Percentiles rank a stretch among this genome's conserved stretches.
Conservation (phyloP, 2,113 vertebrate genomes). For the Pipra filicauda region DNA sequence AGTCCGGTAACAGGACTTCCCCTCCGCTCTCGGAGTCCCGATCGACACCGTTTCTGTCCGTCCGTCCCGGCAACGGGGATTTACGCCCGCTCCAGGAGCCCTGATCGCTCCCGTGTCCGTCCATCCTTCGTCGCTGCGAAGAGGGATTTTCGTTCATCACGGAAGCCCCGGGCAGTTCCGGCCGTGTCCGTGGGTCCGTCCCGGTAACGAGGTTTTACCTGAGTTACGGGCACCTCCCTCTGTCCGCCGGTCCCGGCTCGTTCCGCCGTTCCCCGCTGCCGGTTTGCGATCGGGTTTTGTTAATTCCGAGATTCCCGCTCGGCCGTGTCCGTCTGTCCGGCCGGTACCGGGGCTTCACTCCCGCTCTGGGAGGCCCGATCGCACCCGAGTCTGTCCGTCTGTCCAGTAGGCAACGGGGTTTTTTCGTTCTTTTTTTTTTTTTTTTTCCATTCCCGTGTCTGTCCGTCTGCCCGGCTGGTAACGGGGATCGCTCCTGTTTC, state of each 20-base stretch:
- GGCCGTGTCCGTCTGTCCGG: background rate
- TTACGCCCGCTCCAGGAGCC: background rate
- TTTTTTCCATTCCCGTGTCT: background rate
- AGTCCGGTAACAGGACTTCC: background rate
- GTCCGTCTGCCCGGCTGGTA: background rate
- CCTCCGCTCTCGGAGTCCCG: background rate
- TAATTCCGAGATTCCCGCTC: background rate
- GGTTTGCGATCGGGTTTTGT: background rate
- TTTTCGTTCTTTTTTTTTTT: background rate
- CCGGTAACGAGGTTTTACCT: background rate
- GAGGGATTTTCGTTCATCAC: background rate
- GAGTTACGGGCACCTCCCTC: background rate
- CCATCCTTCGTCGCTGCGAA: background rate
- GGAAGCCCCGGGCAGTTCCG: background rate
- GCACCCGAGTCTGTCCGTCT: background rate
- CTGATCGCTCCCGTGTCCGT: background rate
- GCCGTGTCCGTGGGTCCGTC: background rate
- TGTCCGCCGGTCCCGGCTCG: background rate
- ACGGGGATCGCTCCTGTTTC: background rate
- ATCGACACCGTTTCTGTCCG: background rate
- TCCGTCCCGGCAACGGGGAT: background rate
- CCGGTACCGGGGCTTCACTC: background rate
- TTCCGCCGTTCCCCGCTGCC: background rate
- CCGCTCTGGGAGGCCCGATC: background rate
- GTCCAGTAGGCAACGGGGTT: accelerated